Evolutionary conservation across 2,113 vertebrate species (phyloP), one percentile per base, ranked within the genome.

Genomic region (Colinus virginianus): DNA sequence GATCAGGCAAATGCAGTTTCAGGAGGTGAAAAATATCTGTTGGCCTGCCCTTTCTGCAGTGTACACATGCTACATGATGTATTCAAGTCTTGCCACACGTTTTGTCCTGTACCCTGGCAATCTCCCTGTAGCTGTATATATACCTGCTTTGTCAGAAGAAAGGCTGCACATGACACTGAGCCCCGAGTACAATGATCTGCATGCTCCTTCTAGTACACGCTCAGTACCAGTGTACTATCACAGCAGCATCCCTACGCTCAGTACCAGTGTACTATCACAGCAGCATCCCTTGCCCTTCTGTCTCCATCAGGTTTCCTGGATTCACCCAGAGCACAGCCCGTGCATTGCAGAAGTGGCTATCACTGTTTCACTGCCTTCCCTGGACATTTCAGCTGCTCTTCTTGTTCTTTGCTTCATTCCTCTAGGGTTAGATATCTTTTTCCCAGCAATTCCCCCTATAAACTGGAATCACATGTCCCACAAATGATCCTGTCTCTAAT

Each of bases 391-490:
- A 48, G 51, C 26, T 30, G 82, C 64, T 84, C 79, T 51, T 91
- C 72, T 64, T 51, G 48, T 61, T 90, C 88, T 94, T 91, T 90
- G 69, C 88, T 78, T 96, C 56, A 87, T 94, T 96, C 66, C 86
- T 87, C 75, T 53, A 92, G 72, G 72, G 77, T 87, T 88, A 75
- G 69, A 94, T 48, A 26, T 11, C 84, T 94, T 93, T 91, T 86
- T 58, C 94, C 93, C 88, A 86, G 66, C 70, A 93, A 94, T 94
- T 88, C 84, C 53, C 92, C 88, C 77, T 58, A 70, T 38, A 92
- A 96, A 94, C 88, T 88, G 69, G 78, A 96, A 94, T 96, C 96
- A 96, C 90, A 92, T 96, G 95, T 94, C 74, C 86, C 80, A 84
- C 53, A 95, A 93, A 92, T 84, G 69, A 93, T 96, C 62, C 95